Conservation (phyloP, 2,113 vertebrate genomes). For the Mesitornis unicolor region DNA sequence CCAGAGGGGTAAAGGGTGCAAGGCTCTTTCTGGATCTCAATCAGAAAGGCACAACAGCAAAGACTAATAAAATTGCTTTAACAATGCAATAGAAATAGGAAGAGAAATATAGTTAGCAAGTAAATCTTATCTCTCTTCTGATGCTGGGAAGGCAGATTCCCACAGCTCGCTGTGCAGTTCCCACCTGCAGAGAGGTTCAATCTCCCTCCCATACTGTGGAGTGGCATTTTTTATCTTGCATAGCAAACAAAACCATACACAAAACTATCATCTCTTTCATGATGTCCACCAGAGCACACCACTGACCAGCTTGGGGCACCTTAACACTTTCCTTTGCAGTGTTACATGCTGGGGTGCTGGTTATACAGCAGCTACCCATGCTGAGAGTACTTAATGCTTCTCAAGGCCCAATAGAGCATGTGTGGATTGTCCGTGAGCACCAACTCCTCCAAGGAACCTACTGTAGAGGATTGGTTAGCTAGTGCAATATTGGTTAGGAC, state of each 20-base stretch:
- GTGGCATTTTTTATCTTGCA: not conserved
- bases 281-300: not conserved
- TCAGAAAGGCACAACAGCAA: not conserved
- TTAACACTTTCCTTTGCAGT: not conserved
- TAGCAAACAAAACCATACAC: not conserved
- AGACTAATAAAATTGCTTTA: not conserved
- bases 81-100: not conserved
- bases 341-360: fast-evolving
- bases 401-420: not conserved
- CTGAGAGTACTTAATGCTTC: not conserved
- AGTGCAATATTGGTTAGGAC: not conserved
- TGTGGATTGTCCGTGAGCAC: not conserved
- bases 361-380: not conserved
- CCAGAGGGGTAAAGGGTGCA: fast-evolving
- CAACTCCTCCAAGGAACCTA: not conserved
- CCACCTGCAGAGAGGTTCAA: not conserved
- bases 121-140: not conserved
- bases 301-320: not conserved
- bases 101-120: not conserved
- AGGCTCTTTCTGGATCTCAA: not conserved
- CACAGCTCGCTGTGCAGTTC: not conserved
- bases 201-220: not conserved
- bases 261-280: not conserved
- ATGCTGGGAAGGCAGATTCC: not conserved
- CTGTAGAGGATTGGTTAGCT: not conserved